These are phyloP conservation scores for Apodemia zela DNA, from an alignment of 2,888 invertebrate species.

Conservation along the genomic window DNA sequence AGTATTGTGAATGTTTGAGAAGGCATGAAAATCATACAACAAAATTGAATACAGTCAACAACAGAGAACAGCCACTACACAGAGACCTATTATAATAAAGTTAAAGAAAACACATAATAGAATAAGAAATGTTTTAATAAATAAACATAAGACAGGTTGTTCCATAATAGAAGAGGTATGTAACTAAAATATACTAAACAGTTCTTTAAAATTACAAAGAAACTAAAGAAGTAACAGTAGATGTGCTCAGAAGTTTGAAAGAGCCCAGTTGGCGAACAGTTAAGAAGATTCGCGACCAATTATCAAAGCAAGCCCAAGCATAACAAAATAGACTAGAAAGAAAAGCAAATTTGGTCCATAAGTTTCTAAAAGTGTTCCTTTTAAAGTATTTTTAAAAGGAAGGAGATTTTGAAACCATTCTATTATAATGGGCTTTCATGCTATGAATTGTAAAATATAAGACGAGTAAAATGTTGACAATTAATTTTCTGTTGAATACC, in stretches of 20 bases:
- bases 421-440: conserved; percentile 67
- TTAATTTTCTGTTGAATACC: conserved; percentile 41
- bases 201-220: conserved; percentile 42
- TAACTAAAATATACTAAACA: conserved; percentile 24
- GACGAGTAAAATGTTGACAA: conserved; percentile 62
- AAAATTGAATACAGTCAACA: conserved; percentile 78
- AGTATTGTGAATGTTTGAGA: conserved; percentile 79
- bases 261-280: conserved; percentile 50
- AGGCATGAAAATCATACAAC: conserved; percentile 79
- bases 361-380: conserved; percentile 53
- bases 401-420: conserved; percentile 51
- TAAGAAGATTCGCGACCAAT: conserved; percentile 48
- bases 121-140: conserved; percentile 40
- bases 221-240: conserved; percentile 53
- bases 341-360: conserved; percentile 60
- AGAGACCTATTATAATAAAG: conserved; percentile 65
- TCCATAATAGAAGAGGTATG: conserved; percentile 31
- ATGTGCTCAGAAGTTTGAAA: conserved; percentile 50
- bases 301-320: conserved; percentile 76
- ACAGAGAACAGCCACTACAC: conserved; percentile 81
- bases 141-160: conserved; percentile 49
- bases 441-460: conserved; percentile 60
- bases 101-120: conserved; percentile 59
- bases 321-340: conserved; percentile 59
- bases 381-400: conserved; percentile 57